Evolutionary conservation across 2,797 vertebrate genomes (phyloP).

Genomic region (Lycodopsis pacificus): DNA sequence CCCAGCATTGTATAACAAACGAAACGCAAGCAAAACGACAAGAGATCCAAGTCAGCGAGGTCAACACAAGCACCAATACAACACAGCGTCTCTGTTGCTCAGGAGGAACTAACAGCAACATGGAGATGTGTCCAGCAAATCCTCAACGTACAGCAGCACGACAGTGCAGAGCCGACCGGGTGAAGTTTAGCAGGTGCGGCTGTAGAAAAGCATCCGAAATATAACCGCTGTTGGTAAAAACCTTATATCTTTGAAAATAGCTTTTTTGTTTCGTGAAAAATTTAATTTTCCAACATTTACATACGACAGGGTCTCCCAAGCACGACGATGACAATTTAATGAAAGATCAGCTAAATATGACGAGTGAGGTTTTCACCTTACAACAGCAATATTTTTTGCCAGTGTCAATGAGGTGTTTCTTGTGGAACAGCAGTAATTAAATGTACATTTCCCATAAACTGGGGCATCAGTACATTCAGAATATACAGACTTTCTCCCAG

Average conservation of each 20-base stretch:
- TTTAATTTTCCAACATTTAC: conserved; percentile 21
- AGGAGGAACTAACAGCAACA: conserved; percentile 45
- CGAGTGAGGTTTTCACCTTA: conserved; percentile 44
- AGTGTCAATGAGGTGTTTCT: conserved; percentile 47
- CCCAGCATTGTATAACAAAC: conserved; percentile 31
- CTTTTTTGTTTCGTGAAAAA: conserved; percentile 1
- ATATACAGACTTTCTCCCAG: conserved; percentile 40
- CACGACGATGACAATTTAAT: not conserved
- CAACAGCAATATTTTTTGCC: conserved; percentile 54
- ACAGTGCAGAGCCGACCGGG: conserved; percentile 11
- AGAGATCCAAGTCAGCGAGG: conserved; percentile 48
- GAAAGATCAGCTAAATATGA: conserved; percentile 20
- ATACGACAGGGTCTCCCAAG: conserved; percentile 16
- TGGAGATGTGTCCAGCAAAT: conserved; percentile 36
- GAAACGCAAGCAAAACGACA: conserved; percentile 42
- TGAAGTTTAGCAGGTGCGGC: conserved; percentile 2
- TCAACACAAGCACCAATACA: conserved; percentile 57
- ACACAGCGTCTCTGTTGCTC: conserved; percentile 38
- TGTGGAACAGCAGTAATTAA: conserved; percentile 57
- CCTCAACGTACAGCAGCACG: conserved; percentile 41
- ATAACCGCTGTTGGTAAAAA: conserved; percentile 61
- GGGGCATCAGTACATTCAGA: conserved; percentile 43
- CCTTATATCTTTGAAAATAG: conserved; percentile 55
- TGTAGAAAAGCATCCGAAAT: conserved; percentile 49
- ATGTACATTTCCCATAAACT: conserved; percentile 34